Evolutionary conservation across 2,797 vertebrate species (phyloP).

Genomic region (Hybognathus amarus): DNA sequence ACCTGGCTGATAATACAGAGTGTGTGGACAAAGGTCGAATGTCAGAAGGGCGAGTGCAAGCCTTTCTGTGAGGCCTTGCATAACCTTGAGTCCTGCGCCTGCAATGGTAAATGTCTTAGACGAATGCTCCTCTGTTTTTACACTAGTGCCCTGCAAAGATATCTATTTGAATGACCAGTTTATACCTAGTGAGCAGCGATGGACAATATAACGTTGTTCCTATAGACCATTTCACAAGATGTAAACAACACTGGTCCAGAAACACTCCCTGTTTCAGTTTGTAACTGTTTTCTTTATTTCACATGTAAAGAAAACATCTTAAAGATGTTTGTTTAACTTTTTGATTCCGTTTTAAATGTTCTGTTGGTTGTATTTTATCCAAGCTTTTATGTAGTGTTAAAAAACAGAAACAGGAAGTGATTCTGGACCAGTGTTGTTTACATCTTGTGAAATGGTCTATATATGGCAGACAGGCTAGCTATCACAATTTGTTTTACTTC

Average conservation of each 20-base stretch:
- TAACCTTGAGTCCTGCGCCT: slow-evolving; percentile 86
- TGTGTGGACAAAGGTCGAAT: slow-evolving; percentile 93
- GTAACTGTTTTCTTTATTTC: too few relatives aligned
- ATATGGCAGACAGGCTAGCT: neutral
- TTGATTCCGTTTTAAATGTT: too few relatives aligned
- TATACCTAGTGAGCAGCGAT: neutral
- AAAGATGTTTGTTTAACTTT: too few relatives aligned
- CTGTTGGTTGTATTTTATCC: too few relatives aligned
- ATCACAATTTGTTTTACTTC: neutral
- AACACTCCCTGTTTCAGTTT: too few relatives aligned
- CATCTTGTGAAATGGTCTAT: too few relatives aligned
- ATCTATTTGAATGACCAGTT: neutral
- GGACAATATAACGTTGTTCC: neutral
- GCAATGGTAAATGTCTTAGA: slow-evolving; percentile 82
- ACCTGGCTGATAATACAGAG: slow-evolving; percentile 81
- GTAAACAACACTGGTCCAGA: too few relatives aligned
- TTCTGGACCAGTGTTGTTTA: too few relatives aligned
- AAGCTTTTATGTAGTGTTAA: too few relatives aligned
- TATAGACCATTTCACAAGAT: too few relatives aligned
- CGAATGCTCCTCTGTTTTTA: neutral
- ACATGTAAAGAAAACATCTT: too few relatives aligned
- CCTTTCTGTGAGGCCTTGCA: slow-evolving; percentile 91
- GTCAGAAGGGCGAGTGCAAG: slow-evolving; percentile 86
- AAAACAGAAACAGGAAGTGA: too few relatives aligned
- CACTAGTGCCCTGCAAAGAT: neutral